These are phyloP conservation scores for Trogon surrucura DNA, from an alignment of 2,113 vertebrate species.

Conservation along the genomic window DNA sequence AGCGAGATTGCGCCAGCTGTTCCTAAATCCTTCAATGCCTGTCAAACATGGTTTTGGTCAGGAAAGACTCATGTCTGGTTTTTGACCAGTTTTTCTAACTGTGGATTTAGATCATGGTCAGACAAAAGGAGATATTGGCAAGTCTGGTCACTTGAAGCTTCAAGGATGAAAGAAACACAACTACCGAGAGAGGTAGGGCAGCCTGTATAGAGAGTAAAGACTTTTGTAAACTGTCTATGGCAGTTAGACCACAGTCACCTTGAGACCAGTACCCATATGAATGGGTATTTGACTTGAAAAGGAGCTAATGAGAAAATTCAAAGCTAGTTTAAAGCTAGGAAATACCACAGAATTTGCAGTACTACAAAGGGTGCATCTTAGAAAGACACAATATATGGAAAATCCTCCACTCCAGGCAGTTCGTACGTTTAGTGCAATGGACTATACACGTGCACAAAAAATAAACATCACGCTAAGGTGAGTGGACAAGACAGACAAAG, in stretches of 20 bases:
- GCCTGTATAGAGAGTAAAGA: neutral
- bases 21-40: neutral
- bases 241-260: neutral
- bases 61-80: fast-evolving
- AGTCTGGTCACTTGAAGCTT: neutral
- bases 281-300: conserved; percentile 8
- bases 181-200: neutral
- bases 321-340: neutral
- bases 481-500: conserved; percentile 54
- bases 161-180: neutral
- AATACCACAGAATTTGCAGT: conserved; percentile 8
- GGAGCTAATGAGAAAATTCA: neutral
- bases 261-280: neutral
- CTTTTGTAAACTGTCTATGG: neutral
- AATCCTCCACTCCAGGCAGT: conserved; percentile 52
- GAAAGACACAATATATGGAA: neutral
- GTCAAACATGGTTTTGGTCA: fast-evolving
- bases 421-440: conserved; percentile 15
- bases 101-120: neutral
- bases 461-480: conserved; percentile 65
- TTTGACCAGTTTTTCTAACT: neutral
- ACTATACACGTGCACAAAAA: conserved; percentile 42
- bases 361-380: conserved; percentile 11
- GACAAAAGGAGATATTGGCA: neutral
- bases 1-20: neutral